Evolutionary conservation across 2,113 vertebrate species (phyloP).

Genomic region (Fukomys damarensis): DNA sequence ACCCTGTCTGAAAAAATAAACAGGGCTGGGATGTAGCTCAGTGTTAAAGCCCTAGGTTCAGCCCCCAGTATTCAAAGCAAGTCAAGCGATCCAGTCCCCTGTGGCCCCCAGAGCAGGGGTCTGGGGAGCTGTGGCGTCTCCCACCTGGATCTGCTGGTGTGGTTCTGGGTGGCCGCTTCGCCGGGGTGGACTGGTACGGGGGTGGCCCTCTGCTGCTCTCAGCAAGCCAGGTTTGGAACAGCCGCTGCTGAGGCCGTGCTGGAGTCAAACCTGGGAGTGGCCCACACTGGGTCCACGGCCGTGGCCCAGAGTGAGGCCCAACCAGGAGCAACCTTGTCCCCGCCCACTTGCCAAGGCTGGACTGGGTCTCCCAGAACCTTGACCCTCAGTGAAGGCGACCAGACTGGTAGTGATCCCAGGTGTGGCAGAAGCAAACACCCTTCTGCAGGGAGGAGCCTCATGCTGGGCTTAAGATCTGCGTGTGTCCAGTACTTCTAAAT

Average conservation of each 20-base stretch:
- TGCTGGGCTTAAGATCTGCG: background rate
- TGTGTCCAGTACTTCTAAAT: background rate
- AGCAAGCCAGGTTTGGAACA: background rate
- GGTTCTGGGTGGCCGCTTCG: background rate
- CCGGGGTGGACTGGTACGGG: background rate
- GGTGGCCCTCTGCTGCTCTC: background rate
- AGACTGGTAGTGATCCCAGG: background rate
- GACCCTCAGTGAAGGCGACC: background rate
- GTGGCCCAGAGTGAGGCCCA: background rate
- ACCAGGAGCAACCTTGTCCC: too few species aligned
- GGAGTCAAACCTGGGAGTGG: background rate
- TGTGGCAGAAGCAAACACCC: background rate
- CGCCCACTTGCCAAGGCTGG: background rate
- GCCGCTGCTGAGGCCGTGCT: background rate
- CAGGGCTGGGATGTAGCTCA: background rate
- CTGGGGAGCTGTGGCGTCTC: rapidly evolving
- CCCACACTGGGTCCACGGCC: background rate
- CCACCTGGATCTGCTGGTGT: background rate
- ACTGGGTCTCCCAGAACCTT: background rate
- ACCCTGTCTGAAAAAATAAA: background rate
- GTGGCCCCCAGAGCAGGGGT: background rate
- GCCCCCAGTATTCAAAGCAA: background rate
- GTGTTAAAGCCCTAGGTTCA: background rate
- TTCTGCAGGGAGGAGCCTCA: background rate
- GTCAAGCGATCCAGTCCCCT: rapidly evolving